A percentile compares a stretch with the other conserved stretches of the same genome.
phyloP scores from a whole-genome alignment of 2,888 invertebrate genomes.

The Seira sanloemensis region DNA sequence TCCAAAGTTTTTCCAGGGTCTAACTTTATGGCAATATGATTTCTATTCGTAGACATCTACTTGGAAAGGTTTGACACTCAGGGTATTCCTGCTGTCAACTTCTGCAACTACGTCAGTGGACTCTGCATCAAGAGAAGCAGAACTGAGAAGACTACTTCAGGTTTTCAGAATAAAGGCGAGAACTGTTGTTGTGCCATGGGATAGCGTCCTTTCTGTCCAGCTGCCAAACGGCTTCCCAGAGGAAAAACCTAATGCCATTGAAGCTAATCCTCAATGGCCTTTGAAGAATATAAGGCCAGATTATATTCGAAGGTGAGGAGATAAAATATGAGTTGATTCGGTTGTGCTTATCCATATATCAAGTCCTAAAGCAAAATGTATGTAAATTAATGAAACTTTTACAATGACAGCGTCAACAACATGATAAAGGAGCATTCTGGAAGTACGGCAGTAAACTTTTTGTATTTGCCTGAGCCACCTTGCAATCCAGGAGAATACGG shows the following conservation, averaged over 20 bases:
- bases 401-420: conserved; percentile 82
- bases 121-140: conserved; percentile 75
- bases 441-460: conserved; percentile 92
- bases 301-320: conserved; percentile 72
- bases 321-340: conserved; percentile 35
- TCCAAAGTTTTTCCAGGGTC: no score
- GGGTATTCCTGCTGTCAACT: conserved; percentile 89
- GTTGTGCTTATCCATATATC: background rate
- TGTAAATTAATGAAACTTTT: conserved; percentile 34
- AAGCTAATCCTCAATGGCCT: conserved; percentile 71
- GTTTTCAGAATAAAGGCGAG: conserved; percentile 91
- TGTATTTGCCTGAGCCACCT: conserved; percentile 94
- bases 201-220: conserved; percentile 75
- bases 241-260: conserved; percentile 63
- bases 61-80: conserved; percentile 90
- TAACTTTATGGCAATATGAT: conserved; percentile 11
- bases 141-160: conserved; percentile 82
- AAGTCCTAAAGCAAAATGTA: background rate
- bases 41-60: conserved; percentile 79
- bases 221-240: conserved; percentile 65
- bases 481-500: conserved; percentile 68
- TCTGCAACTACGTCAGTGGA: conserved; percentile 73
- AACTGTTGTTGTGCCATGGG: conserved; percentile 80
- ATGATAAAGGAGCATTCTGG: conserved; percentile 85
- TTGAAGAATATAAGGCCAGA: conserved; percentile 69